Conservation (phyloP, 2,888 invertebrate species). For the Rhingia rostrata region DNA sequence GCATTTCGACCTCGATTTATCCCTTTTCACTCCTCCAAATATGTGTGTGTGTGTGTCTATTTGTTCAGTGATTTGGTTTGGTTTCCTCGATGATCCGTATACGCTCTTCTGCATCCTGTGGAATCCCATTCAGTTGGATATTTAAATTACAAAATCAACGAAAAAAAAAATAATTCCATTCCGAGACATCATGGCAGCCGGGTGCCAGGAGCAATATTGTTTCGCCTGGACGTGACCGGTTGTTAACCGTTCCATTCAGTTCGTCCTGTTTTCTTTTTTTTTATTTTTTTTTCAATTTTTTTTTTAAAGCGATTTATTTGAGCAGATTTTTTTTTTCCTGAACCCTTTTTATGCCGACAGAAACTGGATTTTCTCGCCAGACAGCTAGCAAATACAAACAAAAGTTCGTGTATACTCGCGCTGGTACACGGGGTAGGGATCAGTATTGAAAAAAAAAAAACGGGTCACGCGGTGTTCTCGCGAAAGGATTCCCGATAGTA, state of each 20-base stretch:
- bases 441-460: conserved; percentile 41
- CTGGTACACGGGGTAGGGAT: conserved; percentile 7
- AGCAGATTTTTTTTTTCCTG: conserved; percentile 59
- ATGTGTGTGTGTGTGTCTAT: conserved; percentile 18
- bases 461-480: conserved; percentile 73
- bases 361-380: conserved; percentile 75
- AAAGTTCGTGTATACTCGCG: conserved; percentile 17
- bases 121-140: conserved; percentile 62
- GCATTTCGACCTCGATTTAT: conserved; percentile 60
- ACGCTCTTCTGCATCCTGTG: conserved; percentile 19
- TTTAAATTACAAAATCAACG: conserved; percentile 56
- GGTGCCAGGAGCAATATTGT: conserved; percentile 72
- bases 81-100: conserved; percentile 62
- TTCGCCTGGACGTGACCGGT: conserved; percentile 72
- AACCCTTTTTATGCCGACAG: conserved; percentile 66
- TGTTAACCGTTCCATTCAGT: conserved; percentile 71
- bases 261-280: conserved; percentile 35
- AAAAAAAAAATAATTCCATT: conserved; percentile 40
- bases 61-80: conserved; percentile 59
- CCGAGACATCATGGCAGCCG: conserved; percentile 68
- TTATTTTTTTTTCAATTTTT: conserved; percentile 13
- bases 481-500: conserved; percentile 74
- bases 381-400: conserved; percentile 73
- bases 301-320: conserved; percentile 63
- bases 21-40: conserved; percentile 38